Base-by-base conservation (phyloP, 1,140 invertebrate species). In the Bradysia coprophila region DNA sequence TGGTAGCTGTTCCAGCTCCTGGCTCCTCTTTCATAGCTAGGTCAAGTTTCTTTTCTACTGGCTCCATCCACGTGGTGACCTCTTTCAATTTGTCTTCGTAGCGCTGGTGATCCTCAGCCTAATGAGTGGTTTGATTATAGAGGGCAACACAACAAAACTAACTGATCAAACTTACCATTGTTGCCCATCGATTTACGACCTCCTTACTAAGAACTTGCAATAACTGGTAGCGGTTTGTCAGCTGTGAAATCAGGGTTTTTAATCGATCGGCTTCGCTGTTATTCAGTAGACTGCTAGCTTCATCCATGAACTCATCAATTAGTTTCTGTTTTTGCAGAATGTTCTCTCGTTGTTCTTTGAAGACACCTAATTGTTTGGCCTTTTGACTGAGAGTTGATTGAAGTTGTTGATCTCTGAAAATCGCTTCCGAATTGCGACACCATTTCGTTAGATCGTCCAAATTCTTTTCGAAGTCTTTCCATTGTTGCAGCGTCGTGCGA, bases 241-340 rank as follows among this genome's bases (percentile, higher is more conserved):
- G 76, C 66, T 94, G 89, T 0, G 84, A 82, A 16, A 93, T 80
- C 41, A 90, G 64, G 6, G 84, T 83, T 56, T 90, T 89, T 4
- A 95, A 73, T 40, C 83, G 72, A 47, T 91, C 85, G 1, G 87
- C 81, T 2, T 77, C 78, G 59, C 83, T 89, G 2, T 76, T 68
- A 55, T 91, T 82, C 1, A 92, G 69, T 38, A 95, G 64, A 20
- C 73, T 73, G 56, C 94, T 87, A n/a, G 84, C 85, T 48, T 78
- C 76, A 61, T 95, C 91, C 10, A 89, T 75, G 59, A 95, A 93
- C 21, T 73, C 68, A 62, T 95, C 90, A 44, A 95, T 80, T 52
- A 78, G 71, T 47, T 72, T 73, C 59, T 92, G 87, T 52, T 83
- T 79, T 18, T 69, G 70, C 23, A 77, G 59, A 42, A 93, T 75